Conservation (phyloP, 2,113 vertebrate genomes). For the Oreotrochilus melanogaster region DNA sequence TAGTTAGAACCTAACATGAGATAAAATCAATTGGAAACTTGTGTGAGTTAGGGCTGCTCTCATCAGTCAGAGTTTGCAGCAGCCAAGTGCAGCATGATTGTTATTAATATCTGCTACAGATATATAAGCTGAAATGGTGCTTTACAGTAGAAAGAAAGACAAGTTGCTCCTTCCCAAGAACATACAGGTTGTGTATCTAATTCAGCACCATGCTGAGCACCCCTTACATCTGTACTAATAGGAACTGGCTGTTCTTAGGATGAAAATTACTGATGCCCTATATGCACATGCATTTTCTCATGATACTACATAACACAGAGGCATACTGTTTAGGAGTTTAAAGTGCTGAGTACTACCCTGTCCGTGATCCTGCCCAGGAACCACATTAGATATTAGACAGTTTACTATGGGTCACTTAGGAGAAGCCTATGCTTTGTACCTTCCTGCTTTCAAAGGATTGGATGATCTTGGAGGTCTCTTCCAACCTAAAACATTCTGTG, state of each 20-base stretch:
- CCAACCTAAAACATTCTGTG: no score
- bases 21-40: constrained; percentile 69
- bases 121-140: neutral
- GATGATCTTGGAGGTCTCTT: no score
- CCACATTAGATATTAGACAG: neutral
- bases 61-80: constrained; percentile 64
- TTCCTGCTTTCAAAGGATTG: neutral
- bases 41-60: constrained; percentile 57
- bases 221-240: neutral
- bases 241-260: neutral
- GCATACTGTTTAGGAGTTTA: neutral
- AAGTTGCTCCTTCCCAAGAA: constrained; percentile 20
- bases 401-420: neutral
- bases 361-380: neutral
- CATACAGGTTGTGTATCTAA: neutral
- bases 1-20: constrained; percentile 67
- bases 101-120: constrained; percentile 61
- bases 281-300: neutral
- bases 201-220: neutral
- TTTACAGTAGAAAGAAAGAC: constrained; percentile 51
- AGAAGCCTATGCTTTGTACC: neutral
- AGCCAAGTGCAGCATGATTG: constrained; percentile 54
- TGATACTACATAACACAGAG: neutral
- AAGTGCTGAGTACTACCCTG: accelerated
- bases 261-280: neutral